phyloP scores from a whole-genome alignment of 2,888 invertebrate genomes.

The Lacanobia oleracea region DNA sequence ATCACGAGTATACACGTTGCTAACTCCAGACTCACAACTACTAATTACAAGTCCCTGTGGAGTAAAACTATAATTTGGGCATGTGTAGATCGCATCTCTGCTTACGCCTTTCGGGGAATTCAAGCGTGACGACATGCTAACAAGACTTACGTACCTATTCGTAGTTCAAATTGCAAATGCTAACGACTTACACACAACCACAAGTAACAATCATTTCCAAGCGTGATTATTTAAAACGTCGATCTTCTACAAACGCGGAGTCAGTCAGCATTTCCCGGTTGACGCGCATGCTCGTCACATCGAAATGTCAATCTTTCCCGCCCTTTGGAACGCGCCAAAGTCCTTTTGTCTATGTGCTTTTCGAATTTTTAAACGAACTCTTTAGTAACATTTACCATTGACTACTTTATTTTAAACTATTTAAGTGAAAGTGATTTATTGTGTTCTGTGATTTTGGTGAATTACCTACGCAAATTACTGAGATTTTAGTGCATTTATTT shows the following conservation, averaged over 20 bases:
- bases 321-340: conserved; percentile 48
- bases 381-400: conserved; percentile 24
- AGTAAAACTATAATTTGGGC: conserved; percentile 17
- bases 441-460: conserved; percentile 41
- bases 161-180: conserved; percentile 51
- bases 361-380: conserved; percentile 28
- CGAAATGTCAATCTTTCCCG: conserved; percentile 73
- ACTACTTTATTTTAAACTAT: conserved; percentile 11
- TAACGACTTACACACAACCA: conserved; percentile 48
- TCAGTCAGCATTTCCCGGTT: conserved; percentile 77
- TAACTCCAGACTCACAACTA: conserved; percentile 2
- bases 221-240: conserved; percentile 70
- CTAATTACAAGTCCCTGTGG: conserved; percentile 21
- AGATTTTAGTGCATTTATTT: conserved; percentile 39
- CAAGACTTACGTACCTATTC: conserved; percentile 18
- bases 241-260: conserved; percentile 60
- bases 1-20: background rate
- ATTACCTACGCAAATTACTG: conserved; percentile 25
- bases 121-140: conserved; percentile 35
- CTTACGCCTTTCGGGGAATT: conserved; percentile 24
- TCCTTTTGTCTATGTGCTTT: conserved; percentile 47
- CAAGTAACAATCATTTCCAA: conserved; percentile 66
- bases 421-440: conserved; percentile 33
- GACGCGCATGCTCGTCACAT: conserved; percentile 72
- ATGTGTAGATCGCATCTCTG: conserved; percentile 24